Conservation (phyloP, 2,113 vertebrate genomes). For the Loxodonta africana region DNA sequence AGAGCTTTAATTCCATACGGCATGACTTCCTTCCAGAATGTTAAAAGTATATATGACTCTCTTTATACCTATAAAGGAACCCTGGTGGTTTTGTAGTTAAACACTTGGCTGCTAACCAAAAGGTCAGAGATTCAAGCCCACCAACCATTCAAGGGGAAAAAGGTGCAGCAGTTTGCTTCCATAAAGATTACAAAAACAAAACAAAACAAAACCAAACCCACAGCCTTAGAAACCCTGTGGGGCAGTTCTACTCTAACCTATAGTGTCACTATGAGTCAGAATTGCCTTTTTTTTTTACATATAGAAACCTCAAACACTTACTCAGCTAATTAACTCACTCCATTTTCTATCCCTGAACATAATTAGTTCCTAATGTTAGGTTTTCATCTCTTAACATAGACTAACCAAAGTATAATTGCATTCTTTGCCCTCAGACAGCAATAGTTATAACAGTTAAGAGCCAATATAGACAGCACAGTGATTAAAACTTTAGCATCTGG, state of each 20-base stretch:
- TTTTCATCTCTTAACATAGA: neutral
- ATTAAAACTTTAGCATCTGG: neutral
- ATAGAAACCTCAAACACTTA: neutral
- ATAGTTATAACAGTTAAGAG: neutral
- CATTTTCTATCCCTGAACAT: neutral
- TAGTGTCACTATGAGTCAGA: too few relatives aligned
- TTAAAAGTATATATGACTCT: neutral
- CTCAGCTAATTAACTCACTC: neutral
- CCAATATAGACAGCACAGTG: neutral
- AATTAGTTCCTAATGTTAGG: conserved; percentile 3
- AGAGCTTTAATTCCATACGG: neutral
- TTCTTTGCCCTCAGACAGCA: neutral
- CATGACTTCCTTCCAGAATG: neutral
- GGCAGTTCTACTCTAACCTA: too few relatives aligned
- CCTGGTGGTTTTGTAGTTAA: too few relatives aligned
- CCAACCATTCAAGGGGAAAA: too few relatives aligned
- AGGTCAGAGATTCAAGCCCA: too few relatives aligned
- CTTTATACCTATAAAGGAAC: too few relatives aligned
- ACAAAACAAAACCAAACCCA: too few relatives aligned
- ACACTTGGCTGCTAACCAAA: too few relatives aligned
- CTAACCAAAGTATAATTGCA: neutral
- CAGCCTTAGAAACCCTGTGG: too few relatives aligned
- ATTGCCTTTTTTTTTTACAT: neutral
- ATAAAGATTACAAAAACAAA: too few relatives aligned
- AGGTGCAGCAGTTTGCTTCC: too few relatives aligned